Percentiles rank a stretch among this genome's conserved stretches.
These are phyloP conservation scores for Dufourea novaeangliae DNA, from an alignment of 1,140 invertebrate species.

Conservation along the genomic window DNA sequence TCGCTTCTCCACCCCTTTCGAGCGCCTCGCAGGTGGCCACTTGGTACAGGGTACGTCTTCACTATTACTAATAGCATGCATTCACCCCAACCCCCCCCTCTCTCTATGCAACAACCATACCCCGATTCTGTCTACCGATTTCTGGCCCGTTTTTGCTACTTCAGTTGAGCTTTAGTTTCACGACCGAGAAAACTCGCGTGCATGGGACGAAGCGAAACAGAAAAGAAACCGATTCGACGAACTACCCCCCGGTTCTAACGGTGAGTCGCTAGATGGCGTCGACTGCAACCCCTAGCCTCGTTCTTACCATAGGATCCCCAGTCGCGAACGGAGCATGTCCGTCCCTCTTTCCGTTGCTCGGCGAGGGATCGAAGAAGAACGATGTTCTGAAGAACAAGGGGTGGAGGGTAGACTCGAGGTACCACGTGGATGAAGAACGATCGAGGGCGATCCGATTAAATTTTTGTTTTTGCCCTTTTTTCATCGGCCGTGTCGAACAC, in stretches of 20 bases:
- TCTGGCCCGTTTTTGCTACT: neutral
- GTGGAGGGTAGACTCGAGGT: neutral
- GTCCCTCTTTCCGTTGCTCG: neutral
- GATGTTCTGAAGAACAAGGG: neutral
- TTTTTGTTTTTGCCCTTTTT: constrained; percentile 19
- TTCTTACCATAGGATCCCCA: neutral
- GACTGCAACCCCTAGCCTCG: neutral
- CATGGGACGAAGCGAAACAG: too few relatives aligned
- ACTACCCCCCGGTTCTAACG: neutral
- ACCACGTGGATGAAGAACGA: neutral
- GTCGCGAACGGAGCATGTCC: neutral
- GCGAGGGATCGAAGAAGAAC: neutral
- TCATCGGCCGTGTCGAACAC: neutral
- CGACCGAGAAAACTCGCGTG: neutral
- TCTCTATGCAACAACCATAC: neutral
- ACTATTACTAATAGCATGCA: constrained; percentile 82
- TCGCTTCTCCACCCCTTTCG: constrained; percentile 77
- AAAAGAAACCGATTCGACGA: too few relatives aligned
- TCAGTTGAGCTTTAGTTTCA: neutral
- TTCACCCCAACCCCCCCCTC: constrained; percentile 35
- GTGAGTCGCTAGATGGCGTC: neutral
- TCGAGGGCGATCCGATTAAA: neutral
- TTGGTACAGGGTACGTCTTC: constrained; percentile 90
- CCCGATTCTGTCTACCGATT: neutral
- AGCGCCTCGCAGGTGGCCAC: constrained; percentile 86